Conservation (phyloP, 2,888 invertebrate species). For the Hydropsyche betteni region DNA sequence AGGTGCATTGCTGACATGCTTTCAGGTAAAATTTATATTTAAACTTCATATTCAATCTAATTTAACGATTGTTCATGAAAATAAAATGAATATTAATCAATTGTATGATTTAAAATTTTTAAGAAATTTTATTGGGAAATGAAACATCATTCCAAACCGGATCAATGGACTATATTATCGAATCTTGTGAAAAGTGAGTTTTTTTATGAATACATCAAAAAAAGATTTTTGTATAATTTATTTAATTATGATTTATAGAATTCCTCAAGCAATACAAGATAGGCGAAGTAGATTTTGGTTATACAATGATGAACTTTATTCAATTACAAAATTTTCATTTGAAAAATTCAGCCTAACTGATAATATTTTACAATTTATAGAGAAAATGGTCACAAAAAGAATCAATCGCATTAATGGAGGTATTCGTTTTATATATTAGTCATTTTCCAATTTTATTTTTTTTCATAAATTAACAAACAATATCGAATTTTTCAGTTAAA, state of each 20-base stretch:
- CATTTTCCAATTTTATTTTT: background rate
- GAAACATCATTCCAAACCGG: background rate
- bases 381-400: background rate
- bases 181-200: background rate
- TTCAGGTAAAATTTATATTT: background rate
- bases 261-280: background rate
- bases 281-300: background rate
- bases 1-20: background rate
- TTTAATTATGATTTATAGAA: slow-evolving; percentile 3
- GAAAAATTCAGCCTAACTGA: background rate
- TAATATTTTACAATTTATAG: background rate
- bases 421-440: background rate
- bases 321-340: background rate
- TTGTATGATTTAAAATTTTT: background rate
- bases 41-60: background rate
- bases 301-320: background rate
- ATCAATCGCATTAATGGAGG: background rate
- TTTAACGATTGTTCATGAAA: background rate
- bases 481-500: background rate
- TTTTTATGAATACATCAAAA: too few relatives aligned
- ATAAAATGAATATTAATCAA: too few relatives aligned
- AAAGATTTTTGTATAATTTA: background rate
- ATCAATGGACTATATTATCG: background rate
- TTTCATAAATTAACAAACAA: background rate
- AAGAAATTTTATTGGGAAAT: background rate